Evolutionary conservation across 2,888 invertebrate species (phyloP), one percentile per base, ranked within the genome.

Genomic region (Epistrophe eligans): DNA sequence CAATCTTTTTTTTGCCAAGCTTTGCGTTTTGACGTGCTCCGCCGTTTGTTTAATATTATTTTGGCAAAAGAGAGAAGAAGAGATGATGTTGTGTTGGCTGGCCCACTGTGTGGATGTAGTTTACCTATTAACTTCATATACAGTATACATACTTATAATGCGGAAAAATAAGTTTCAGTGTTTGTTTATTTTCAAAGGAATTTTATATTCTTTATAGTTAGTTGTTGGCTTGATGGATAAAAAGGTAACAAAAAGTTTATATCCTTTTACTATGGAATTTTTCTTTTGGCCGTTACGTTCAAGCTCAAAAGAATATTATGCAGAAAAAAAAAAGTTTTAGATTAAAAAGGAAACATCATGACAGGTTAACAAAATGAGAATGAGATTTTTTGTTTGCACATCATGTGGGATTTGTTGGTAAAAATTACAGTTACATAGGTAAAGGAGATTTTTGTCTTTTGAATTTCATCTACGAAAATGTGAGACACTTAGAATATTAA

Each of bases 11-110:
- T 74, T 84, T 76, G 24, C 50, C 38, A 40, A 74, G 52, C 32
- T 79, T 38, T 83, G 73, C 79, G 35, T 79, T 79, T 83, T 83
- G 83, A 83, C 74, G 70, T 67, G 55, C 70, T 70, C 70, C 71
- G 73, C 79, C 74, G 79, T 67, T 72, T 67, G 72, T 58, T 58
- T 77, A 77, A 72, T 58, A 72, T 72, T 72, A 77, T 72, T 66
- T 77, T 60, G 57, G 24, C 45, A n/a, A 19, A 55, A 24, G 24
- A 19, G 19, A 43, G 35, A 10, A n/a, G 55, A 71, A 64, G 58
- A 71, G 24, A 24, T 24, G 24, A 24, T 24, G 3, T 58, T 45
- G 52, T 55, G 66, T 19, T 73, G 5, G 45, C 19, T 73, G 5
- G 45, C 35, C 43, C 5, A n/a, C 6, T 45, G n/a, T 45, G n/a